Base-by-base conservation (phyloP, 2,797 vertebrate species). In the Sebastes iracundus region DNA sequence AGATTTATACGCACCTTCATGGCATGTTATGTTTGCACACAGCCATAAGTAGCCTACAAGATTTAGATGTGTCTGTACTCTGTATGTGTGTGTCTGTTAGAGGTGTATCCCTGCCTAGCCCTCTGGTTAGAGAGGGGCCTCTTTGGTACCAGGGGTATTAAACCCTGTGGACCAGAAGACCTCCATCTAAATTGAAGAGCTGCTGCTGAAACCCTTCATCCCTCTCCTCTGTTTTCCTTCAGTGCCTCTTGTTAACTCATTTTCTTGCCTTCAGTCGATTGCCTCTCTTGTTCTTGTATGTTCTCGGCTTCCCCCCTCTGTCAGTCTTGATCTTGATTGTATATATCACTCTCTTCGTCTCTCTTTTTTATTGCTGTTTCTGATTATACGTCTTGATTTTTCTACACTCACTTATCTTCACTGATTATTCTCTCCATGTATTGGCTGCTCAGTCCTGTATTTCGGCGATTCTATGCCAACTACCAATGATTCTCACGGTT, bases 111-210 rank as follows among this genome's bases (percentile, higher is more conserved):
- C 6, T 55, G 49, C 42, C 72, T 35, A 72, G 63, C 67, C 22
- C 49, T 67, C 42, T 63, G 78, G 69, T 61, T 20, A 59, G n/a
- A 56, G 38, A 58, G 56, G 68, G 23, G 61, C 62, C 25, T 79
- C 46, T 72, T 16, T 35, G 66, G 20, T 84, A 84, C 66, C 68
- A 25, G 13, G 22, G 70, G 79, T 63, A 14, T 73, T 60, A n/a
- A 75, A 76, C 66, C 52, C 60, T 49, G 62, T 82, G 67, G 3
- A 4, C 55, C 42, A 77, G 56, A 76, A 77, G 72, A 58, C 72
- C 68, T 60, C 52, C 42, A 88, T 83, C 60, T 85, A 72, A 85
- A 90, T 91, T 88, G 72, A 86, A 46, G 67, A 83, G 59, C 81
- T 79, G 63, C 80, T 72, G 33, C 25, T 61, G 42, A 38, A 82